Base-by-base conservation (phyloP, 2,797 vertebrate species). In the Denticeps clupeoides region DNA sequence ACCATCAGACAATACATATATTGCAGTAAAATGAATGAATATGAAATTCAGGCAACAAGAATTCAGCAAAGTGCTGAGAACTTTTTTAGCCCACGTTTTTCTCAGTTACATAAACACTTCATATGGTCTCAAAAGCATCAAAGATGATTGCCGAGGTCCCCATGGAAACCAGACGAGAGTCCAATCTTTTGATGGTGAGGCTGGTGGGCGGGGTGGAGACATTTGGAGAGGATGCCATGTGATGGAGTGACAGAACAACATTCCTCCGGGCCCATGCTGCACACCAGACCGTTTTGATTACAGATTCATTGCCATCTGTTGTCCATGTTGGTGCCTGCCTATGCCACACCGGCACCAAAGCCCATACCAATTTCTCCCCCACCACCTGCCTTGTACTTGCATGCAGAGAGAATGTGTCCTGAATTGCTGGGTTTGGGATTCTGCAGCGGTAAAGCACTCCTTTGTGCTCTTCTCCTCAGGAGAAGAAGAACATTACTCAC, bases 301-400 rank as follows among this genome's bases (percentile, higher is more conserved):
- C 68, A 72, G 56, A 75, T 74, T 73, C 65, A 62, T 51, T 23
- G 45, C 75, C 78, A 79, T 79, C 78, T 82, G 78, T 62, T 70
- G 54, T 51, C 57, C 58, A 27, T 45, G 60, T 57, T 60, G 19
- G 57, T 75, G 63, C 64, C 68, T 71, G 73, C 72, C 71, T 69
- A 73, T 68, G 62, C 51, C 37, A 59, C 50, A 48, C 27, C 11
- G 5, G 43, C 68, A 71, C 75, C 68, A 75, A 72, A 73, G 59
- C 62, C 47, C 67, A 40, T 60, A 65, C 57, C 63, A 51, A 53
- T 60, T 54, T 64, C 45, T 32, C 59, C 67, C 33, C 11, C 42
- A 22, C 58, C 44, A 60, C 59, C 65, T 63, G 52, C 65, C 63
- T 70, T 58, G 32, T 71, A 70, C 67, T 59, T 55, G 54, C 57